Conservation (phyloP, 2,888 invertebrate species). For the Drosophila demipolita region DNA sequence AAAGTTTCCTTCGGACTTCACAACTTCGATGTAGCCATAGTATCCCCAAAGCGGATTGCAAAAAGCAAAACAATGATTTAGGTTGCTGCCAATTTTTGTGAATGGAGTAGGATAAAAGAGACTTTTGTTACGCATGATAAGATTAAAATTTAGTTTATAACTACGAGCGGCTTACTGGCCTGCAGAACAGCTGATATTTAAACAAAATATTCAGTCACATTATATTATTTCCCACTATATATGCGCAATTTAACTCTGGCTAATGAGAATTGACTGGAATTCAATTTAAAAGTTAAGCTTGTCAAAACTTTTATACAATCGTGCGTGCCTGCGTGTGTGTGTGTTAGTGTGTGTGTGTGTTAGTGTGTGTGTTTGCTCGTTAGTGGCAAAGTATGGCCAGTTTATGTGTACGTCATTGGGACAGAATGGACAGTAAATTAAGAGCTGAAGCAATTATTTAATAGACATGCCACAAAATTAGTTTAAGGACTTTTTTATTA, state of each 20-base stretch:
- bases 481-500: conserved; percentile 66
- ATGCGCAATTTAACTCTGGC: conserved; percentile 27
- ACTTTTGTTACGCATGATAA: conserved; percentile 35
- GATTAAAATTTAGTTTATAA: conserved; percentile 45
- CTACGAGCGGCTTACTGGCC: conserved; percentile 26
- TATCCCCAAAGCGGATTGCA: conserved; percentile 32
- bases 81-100: conserved; percentile 8
- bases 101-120: conserved; percentile 31
- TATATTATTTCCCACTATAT: not conserved
- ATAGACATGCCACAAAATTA: conserved; percentile 79
- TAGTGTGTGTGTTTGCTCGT: conserved; percentile 1
- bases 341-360: conserved; percentile 4
- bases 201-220: conserved; percentile 14
- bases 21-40: conserved; percentile 17
- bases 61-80: conserved; percentile 19
- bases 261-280: conserved; percentile 47
- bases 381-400: conserved; percentile 12
- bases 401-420: conserved; percentile 8
- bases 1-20: conserved; percentile 25
- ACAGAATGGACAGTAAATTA: conserved; percentile 58
- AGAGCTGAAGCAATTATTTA: conserved; percentile 80
- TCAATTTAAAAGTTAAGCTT: conserved; percentile 53
- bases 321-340: conserved; percentile 5
- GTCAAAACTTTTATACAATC: conserved; percentile 12
- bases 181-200: conserved; percentile 26